These are phyloP conservation scores for Encarsia formosa DNA, from an alignment of 2,888 invertebrate genomes.

Conservation along the genomic window DNA sequence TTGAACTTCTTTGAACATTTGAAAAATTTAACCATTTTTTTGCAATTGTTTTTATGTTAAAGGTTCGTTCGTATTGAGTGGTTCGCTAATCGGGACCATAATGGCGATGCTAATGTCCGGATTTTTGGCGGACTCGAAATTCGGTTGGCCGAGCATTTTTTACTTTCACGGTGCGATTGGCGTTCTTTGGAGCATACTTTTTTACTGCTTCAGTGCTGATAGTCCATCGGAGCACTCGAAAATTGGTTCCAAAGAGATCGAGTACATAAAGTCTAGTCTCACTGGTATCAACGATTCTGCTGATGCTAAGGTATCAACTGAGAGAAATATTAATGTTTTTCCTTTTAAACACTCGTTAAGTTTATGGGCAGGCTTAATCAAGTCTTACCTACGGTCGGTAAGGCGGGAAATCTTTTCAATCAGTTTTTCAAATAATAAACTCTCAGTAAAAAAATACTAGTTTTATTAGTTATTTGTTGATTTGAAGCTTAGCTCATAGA, in stretches of 20 bases:
- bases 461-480: too few relatives aligned
- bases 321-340: neutral
- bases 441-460: too few relatives aligned
- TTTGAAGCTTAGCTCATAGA: too few relatives aligned
- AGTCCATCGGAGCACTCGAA: conserved; percentile 57
- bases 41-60: too few relatives aligned
- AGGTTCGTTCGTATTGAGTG: conserved; percentile 45
- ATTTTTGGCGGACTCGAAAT: conserved; percentile 55
- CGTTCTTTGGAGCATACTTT: conserved; percentile 55
- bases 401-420: too few relatives aligned
- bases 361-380: too few relatives aligned
- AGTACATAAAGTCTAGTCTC: conserved; percentile 59
- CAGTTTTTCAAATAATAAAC: too few relatives aligned
- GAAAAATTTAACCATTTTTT: too few relatives aligned
- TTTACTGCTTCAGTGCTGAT: conserved; percentile 58
- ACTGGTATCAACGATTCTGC: conserved; percentile 34
- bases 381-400: too few relatives aligned
- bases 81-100: conserved; percentile 66
- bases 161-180: conserved; percentile 59
- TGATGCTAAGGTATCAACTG: conserved; percentile 32
- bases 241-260: conserved; percentile 60
- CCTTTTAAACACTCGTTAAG: too few relatives aligned
- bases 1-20: too few relatives aligned
- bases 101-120: conserved; percentile 64
- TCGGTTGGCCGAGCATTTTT: conserved; percentile 68